These are phyloP conservation scores for Pan troglodytes DNA, from an alignment of 2,113 vertebrate genomes.

Conservation along the genomic window DNA sequence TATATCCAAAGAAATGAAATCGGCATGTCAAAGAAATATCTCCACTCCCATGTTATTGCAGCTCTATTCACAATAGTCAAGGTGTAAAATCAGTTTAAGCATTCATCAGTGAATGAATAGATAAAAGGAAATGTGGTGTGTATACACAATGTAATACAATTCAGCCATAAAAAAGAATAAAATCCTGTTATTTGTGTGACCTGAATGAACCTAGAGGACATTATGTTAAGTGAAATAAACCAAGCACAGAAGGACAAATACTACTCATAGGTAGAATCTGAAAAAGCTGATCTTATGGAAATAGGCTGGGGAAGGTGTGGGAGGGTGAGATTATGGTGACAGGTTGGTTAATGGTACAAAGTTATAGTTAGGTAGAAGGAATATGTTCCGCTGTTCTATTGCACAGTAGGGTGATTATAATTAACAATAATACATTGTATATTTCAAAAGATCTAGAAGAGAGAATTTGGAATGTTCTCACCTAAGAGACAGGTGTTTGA, in stretches of 20 bases:
- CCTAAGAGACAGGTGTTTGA: not conserved
- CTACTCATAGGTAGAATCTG: not conserved
- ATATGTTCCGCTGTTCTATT: not conserved
- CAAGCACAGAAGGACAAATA: not conserved
- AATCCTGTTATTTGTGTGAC: not conserved
- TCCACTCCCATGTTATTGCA: not conserved
- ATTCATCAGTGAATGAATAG: not conserved
- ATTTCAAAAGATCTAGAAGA: not conserved
- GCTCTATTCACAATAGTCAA: not conserved
- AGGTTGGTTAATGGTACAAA: not conserved
- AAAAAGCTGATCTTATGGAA: not conserved
- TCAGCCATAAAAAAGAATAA: not conserved
- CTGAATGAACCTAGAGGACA: not conserved
- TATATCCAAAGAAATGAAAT: not conserved
- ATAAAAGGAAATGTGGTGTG: not conserved
- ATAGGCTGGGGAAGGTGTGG: not conserved
- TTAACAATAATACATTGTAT: not conserved
- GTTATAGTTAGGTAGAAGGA: not conserved
- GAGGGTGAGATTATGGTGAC: not conserved
- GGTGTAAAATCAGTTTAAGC: not conserved
- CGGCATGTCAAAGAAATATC: not conserved
- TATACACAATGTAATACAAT: not conserved
- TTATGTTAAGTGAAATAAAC: not conserved
- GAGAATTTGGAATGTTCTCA: not conserved
- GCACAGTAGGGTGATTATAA: not conserved